These are phyloP conservation scores for Sebastes ruberrimus DNA, from an alignment of 2,797 vertebrate species.

Conservation along the genomic window DNA sequence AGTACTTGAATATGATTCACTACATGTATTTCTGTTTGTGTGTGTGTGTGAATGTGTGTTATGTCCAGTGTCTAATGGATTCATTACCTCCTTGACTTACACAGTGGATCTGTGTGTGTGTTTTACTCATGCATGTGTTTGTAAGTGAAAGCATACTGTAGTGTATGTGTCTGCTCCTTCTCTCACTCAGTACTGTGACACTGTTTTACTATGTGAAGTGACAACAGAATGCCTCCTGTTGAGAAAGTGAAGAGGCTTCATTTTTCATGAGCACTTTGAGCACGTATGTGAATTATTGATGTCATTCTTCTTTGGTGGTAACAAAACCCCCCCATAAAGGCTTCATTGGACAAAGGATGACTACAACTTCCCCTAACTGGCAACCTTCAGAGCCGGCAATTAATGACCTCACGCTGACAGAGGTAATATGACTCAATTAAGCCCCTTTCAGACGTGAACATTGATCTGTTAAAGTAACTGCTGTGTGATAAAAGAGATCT, in stretches of 20 bases:
- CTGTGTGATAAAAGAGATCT: background rate
- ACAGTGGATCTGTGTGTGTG: background rate
- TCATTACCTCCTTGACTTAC: slow-evolving; percentile 25
- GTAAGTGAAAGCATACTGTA: background rate
- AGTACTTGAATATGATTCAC: slow-evolving; percentile 42
- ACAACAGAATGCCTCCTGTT: slow-evolving; percentile 45
- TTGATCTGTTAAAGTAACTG: background rate
- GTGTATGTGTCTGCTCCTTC: background rate
- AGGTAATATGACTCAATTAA: background rate
- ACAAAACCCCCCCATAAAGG: slow-evolving; percentile 3
- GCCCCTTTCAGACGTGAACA: background rate
- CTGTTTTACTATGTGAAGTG: slow-evolving; percentile 25
- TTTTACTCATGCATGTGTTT: background rate
- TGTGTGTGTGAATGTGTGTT: background rate
- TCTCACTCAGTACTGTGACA: slow-evolving; percentile 6
- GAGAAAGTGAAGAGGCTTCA: slow-evolving; percentile 58
- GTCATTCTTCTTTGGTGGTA: slow-evolving; percentile 29
- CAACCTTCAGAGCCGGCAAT: background rate
- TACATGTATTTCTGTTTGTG: background rate
- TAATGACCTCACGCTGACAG: background rate
- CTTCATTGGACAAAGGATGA: slow-evolving; percentile 8
- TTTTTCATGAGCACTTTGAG: slow-evolving; percentile 64
- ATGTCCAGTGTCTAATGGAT: slow-evolving; percentile 26
- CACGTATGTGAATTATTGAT: slow-evolving; percentile 65
- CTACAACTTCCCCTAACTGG: background rate